Percentiles rank a stretch among this genome's conserved stretches.
Conservation (phyloP, 1,140 invertebrate genomes). For the Eurosta solidaginis region DNA sequence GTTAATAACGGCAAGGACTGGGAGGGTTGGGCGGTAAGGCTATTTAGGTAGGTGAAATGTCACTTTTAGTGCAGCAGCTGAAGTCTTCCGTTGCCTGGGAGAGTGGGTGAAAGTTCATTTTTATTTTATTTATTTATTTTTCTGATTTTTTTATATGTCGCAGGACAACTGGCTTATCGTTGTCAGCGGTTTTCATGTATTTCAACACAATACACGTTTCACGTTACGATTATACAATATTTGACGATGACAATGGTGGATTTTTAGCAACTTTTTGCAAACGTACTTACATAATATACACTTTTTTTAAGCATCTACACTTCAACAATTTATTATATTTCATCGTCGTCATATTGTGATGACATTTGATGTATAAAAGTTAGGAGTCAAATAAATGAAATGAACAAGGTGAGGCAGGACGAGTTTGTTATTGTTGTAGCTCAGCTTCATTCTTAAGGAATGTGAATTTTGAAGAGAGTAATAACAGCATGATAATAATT, state of each 20-base stretch:
- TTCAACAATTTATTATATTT: neutral
- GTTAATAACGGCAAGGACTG: neutral
- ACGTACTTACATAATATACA: neutral
- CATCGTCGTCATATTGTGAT: neutral
- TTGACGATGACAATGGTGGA: neutral
- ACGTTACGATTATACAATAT: neutral
- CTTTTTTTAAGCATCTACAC: neutral
- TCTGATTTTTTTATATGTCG: neutral
- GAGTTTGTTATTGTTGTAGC: too few relatives aligned
- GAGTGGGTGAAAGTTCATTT: neutral
- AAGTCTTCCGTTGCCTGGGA: neutral
- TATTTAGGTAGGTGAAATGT: neutral
- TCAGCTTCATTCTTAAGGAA: too few relatives aligned
- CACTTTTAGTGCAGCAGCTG: neutral
- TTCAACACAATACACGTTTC: conserved; percentile 20
- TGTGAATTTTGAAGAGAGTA: too few relatives aligned
- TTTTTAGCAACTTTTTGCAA: conserved; percentile 11
- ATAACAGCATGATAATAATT: too few relatives aligned
- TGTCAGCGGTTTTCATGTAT: conserved; percentile 20
- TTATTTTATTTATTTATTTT: neutral
- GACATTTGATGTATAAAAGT: neutral
- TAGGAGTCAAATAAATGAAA: neutral
- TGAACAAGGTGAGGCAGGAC: neutral
- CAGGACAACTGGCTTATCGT: neutral
- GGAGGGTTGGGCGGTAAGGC: neutral